phyloP scores from a whole-genome alignment of 1,140 invertebrate species.

The Pygmarrhopalites habei region DNA sequence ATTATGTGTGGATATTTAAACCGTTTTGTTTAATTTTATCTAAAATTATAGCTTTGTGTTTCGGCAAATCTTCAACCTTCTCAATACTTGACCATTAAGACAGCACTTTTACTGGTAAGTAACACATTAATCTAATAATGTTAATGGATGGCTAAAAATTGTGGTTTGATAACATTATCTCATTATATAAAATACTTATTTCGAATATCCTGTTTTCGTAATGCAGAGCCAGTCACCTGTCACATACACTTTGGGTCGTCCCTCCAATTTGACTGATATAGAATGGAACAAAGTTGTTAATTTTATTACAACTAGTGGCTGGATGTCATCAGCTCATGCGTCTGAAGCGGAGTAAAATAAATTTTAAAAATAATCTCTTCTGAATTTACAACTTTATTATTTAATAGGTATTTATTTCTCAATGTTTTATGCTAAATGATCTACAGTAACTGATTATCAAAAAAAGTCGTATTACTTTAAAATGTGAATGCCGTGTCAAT shows the following conservation, averaged over 20 bases:
- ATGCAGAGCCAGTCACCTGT: conserved; percentile 1
- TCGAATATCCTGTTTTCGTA: not conserved
- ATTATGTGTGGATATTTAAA: not conserved
- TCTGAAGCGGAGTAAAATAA: conserved; percentile 6
- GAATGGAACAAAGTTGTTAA: conserved; percentile 17
- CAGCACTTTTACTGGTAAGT: conserved; percentile 45
- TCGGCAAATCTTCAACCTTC: conserved; percentile 50
- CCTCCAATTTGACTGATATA: conserved; percentile 4
- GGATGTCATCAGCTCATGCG: not conserved
- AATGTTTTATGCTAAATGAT: too few species aligned
- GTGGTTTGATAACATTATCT: not conserved
- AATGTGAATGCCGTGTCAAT: too few species aligned
- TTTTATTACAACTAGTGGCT: conserved; percentile 14
- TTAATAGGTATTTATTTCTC: too few species aligned
- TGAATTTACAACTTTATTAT: too few species aligned
- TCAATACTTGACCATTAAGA: conserved; percentile 53
- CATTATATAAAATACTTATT: not conserved
- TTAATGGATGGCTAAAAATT: not conserved
- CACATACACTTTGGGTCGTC: not conserved
- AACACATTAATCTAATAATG: not conserved
- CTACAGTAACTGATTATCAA: too few species aligned
- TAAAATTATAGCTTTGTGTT: conserved; percentile 47
- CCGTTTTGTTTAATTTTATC: conserved; percentile 13
- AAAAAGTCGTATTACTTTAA: too few species aligned
- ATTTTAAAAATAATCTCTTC: too few species aligned